A percentile compares a stretch with the other conserved stretches of the same genome.
Conservation (phyloP, 2,113 vertebrate species). For the Pseudonaja textilis region DNA sequence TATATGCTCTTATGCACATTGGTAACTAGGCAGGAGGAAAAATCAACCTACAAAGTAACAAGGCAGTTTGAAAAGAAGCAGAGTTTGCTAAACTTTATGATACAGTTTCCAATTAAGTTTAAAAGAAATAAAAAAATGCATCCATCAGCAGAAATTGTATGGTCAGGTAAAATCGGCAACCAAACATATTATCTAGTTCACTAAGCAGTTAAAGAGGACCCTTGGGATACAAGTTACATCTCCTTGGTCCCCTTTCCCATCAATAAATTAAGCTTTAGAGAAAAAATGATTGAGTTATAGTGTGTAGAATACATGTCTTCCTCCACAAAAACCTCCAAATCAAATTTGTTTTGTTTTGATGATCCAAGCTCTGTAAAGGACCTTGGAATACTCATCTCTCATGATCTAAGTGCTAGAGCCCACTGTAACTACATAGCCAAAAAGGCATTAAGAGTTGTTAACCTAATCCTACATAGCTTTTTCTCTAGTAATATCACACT, state of each 20-base stretch:
- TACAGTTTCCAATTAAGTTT: neutral
- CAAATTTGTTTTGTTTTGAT: too few relatives aligned
- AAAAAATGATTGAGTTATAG: neutral
- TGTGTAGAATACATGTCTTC: neutral
- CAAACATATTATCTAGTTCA: neutral
- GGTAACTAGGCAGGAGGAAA: neutral
- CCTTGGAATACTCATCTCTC: too few relatives aligned
- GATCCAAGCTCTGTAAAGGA: too few relatives aligned
- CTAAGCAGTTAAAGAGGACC: neutral
- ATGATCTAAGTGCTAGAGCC: too few relatives aligned
- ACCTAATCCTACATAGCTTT: too few relatives aligned
- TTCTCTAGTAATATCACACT: too few relatives aligned
- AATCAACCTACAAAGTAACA: neutral
- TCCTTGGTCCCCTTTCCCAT: neutral
- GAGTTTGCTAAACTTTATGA: neutral
- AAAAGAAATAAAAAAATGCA: neutral
- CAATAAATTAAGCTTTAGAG: neutral
- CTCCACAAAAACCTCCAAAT: neutral
- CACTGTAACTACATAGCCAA: too few relatives aligned
- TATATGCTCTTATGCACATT: neutral
- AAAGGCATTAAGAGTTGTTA: too few relatives aligned
- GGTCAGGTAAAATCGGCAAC: neutral
- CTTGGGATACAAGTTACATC: neutral
- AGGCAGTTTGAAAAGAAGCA: neutral
- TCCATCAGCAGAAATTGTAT: neutral